phyloP scores from a whole-genome alignment of 2,797 vertebrate genomes.

The Sparidentex hasta region DNA sequence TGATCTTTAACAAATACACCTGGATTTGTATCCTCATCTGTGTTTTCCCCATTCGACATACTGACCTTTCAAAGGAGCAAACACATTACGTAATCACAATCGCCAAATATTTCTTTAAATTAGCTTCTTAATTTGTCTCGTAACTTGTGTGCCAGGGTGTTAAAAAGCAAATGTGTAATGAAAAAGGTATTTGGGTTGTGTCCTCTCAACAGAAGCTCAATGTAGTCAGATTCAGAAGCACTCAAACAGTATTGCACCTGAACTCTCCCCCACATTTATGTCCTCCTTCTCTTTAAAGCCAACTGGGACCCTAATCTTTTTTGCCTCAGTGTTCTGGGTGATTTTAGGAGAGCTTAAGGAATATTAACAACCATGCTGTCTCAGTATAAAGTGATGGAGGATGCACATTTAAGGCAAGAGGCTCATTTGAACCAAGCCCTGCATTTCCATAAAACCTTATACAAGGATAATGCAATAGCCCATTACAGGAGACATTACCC shows the following conservation, averaged over 20 bases:
- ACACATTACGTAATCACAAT: neutral
- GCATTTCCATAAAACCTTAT: slow-evolving; percentile 62
- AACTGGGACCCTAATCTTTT: neutral
- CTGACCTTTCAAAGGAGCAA: neutral
- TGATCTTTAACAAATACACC: neutral
- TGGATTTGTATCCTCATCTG: neutral
- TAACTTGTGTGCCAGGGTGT: neutral
- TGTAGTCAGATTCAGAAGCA: neutral
- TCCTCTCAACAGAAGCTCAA: neutral
- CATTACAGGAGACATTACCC: slow-evolving; percentile 67
- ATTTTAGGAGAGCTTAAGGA: slow-evolving; percentile 32
- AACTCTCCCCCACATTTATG: neutral
- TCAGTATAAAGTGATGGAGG: slow-evolving; percentile 51
- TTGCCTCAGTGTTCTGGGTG: neutral
- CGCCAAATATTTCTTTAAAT: neutral
- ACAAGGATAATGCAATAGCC: slow-evolving; percentile 53
- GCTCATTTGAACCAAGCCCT: slow-evolving; percentile 46
- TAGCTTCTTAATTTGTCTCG: neutral
- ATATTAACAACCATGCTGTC: slow-evolving; percentile 44
- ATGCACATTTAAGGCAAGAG: slow-evolving; percentile 48
- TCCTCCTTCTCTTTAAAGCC: slow-evolving; percentile 11
- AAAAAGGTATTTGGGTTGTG: neutral
- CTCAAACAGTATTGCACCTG: neutral
- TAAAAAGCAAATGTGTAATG: neutral
- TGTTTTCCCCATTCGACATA: slow-evolving; percentile 1